phyloP scores from a whole-genome alignment of 2,888 invertebrate species.

The Drosophila meridionalis region DNA sequence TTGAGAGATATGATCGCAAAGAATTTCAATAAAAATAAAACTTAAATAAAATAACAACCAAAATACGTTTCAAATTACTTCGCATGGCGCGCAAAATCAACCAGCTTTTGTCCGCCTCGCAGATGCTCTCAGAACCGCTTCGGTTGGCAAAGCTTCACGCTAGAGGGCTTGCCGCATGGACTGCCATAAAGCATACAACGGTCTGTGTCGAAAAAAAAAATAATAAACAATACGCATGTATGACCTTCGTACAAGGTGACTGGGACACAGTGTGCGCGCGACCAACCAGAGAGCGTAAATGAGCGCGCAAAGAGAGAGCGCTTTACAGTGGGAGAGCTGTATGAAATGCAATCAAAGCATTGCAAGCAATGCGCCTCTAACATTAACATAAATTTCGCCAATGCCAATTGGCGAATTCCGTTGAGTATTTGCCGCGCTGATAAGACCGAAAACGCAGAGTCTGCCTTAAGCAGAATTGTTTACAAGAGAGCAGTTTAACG shows the following conservation, averaged over 20 bases:
- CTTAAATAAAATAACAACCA: conserved; percentile 60
- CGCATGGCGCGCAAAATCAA: conserved; percentile 13
- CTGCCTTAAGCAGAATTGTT: conserved; percentile 49
- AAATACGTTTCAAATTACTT: neutral
- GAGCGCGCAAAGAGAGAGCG: neutral
- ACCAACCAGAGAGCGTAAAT: conserved; percentile 1
- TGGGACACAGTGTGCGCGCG: conserved; percentile 63
- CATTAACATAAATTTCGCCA: conserved; percentile 35
- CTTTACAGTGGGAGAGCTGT: neutral
- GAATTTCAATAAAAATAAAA: conserved; percentile 77
- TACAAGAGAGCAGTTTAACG: conserved; percentile 56
- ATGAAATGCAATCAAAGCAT: conserved; percentile 18
- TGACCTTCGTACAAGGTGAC: conserved; percentile 87
- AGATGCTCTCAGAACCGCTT: neutral
- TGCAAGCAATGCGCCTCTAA: conserved; percentile 31
- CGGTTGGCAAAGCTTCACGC: conserved; percentile 42
- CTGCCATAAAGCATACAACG: conserved; percentile 37
- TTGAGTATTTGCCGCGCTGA: conserved; percentile 45
- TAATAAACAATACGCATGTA: conserved; percentile 82
- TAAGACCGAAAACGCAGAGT: conserved; percentile 46
- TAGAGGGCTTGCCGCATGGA: conserved; percentile 38
- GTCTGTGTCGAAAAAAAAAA: conserved; percentile 50
- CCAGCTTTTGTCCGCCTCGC: conserved; percentile 21
- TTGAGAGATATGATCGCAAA: conserved; percentile 69
- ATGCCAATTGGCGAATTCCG: conserved; percentile 35